Evolutionary conservation across 2,888 invertebrate genomes (phyloP).

Genomic region (Drosophila leonis): DNA sequence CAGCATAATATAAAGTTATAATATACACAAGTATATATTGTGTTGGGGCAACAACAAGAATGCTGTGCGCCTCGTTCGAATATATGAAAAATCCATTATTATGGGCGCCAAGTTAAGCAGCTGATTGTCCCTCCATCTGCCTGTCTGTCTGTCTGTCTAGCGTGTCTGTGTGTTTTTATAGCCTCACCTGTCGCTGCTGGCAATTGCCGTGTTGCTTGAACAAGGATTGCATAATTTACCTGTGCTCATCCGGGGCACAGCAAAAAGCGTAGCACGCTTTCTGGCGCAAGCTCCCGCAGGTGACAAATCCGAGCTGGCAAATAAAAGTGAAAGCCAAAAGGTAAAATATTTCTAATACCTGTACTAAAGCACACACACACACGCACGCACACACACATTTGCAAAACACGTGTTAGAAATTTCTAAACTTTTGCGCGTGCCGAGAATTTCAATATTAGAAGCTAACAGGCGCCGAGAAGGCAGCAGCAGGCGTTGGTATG

Average conservation of each 20-base stretch:
- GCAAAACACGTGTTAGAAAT: constrained; percentile 67
- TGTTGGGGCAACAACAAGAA: constrained; percentile 42
- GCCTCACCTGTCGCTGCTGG: constrained; percentile 68
- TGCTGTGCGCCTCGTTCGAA: constrained; percentile 79
- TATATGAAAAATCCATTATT: constrained; percentile 80
- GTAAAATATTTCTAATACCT: constrained; percentile 60
- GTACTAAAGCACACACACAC: constrained; percentile 15
- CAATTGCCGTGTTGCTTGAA: constrained; percentile 61
- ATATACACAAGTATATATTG: constrained; percentile 8
- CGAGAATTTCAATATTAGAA: constrained; percentile 85
- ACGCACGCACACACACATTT: not conserved
- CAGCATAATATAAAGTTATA: constrained; percentile 44
- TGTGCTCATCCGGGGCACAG: constrained; percentile 83
- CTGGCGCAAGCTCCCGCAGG: constrained; percentile 61
- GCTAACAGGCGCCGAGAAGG: constrained; percentile 75
- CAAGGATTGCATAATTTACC: constrained; percentile 85
- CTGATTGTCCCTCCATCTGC: constrained; percentile 12
- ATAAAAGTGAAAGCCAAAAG: constrained; percentile 30
- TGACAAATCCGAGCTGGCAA: constrained; percentile 25
- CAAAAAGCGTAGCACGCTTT: constrained; percentile 55
- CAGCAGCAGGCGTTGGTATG: constrained; percentile 52
- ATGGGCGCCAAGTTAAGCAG: constrained; percentile 78
- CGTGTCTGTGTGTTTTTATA: not conserved
- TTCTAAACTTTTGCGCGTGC: constrained; percentile 80
- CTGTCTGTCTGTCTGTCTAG: not conserved